Base-by-base conservation (phyloP, 2,888 invertebrate genomes). In the Eupithecia exiguata region DNA sequence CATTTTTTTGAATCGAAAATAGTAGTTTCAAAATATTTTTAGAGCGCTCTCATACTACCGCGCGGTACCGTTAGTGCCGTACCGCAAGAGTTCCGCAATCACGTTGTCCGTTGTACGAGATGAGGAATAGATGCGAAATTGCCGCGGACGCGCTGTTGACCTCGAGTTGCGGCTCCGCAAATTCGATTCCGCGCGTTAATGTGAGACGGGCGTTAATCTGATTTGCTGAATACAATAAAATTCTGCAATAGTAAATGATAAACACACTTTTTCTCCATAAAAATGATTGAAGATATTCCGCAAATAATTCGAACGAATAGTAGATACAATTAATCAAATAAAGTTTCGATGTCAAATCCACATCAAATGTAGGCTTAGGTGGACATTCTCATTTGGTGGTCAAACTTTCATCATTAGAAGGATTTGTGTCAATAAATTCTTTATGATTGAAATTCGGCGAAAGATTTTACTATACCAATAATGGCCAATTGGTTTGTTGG, bases 321-420 rank as follows among this genome's bases (percentile, higher is more conserved):
- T 35, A 21, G 25, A 5, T 43, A 21, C 40, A 43, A 66, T 25
- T 40, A 25, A 38, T 40, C 66, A 66, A 66, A 66, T 38, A 66
- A n/a, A 40, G 40, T 66, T 43, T 40, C 25, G 4, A 38, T 38
- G 38, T 66, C n/a, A 16, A 66, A 43, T 40, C 66, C 66, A 66
- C 66, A 40, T 40, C 66, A 40, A 66, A 66, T 66, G 40, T 14
- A 38, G 63, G 66, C 38, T 66, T 66, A 40, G 16, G 21, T 16
- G 66, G 66, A 36, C 35, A 36, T 66, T 40, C 66, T 66, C 62
- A 62, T 66, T 36, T 66, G 25, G 65, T 66, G 63, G 63, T n/a
- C 66, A 25, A 66, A 66, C 66, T 66, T 66, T 14, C 25, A 40
- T 66, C 66, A 66, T 66, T 43, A 66, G 38, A 43, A 14, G 66